Base-by-base conservation (phyloP, 2,797 vertebrate species). In the Phylloscopus collybita region DNA sequence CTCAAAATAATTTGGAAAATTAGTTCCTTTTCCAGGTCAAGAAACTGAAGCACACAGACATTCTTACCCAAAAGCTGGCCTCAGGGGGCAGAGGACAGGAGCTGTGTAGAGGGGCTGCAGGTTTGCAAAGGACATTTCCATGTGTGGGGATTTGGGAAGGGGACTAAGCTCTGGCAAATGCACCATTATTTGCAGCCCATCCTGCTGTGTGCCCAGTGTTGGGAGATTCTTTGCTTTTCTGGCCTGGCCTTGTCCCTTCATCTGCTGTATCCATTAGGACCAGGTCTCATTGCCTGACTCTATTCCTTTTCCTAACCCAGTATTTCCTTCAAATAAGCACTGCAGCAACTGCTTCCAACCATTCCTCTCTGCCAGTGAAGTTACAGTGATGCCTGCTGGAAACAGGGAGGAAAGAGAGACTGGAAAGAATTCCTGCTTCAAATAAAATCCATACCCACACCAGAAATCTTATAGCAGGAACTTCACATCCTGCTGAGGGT, bases 91-190 rank as follows among this genome's bases (percentile, higher is more conserved):
- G 29, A 84, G 60, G 66, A 59, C 1, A 30, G 19, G n/a, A 59
- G 11, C 10, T 62, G 6, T 3, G 1, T 3, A 11, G 40, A 49
- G 6, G 14, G 20, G 14, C 27, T 88, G 32, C 21, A 66, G 21
- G 20, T 15, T 42, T 61, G 9, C 7, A 75, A 61, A 50, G 17
- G 20, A 34, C 30, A 20, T 80, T 50, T 26, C 13, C 4, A 1
- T 11, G 3, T 3, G 0, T 1, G 2, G 22, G 4, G 13, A 45
- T 38, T 3, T 42, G n/a, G 26, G 49, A 75, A 20, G 6, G 10
- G 44, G 20, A 62, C 16, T 13, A 2, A 67, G 16, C 7, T 10
- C 1, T 36, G 21, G 16, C 3, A 73, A 59, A 18, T 32, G 9
- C 14, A 36, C 6, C 7, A 8, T 6, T 62, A 44, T 30, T 87